Evolutionary conservation across 2,113 vertebrate species (phyloP), one percentile per base, ranked within the genome.

Genomic region (Catharus minimus): DNA sequence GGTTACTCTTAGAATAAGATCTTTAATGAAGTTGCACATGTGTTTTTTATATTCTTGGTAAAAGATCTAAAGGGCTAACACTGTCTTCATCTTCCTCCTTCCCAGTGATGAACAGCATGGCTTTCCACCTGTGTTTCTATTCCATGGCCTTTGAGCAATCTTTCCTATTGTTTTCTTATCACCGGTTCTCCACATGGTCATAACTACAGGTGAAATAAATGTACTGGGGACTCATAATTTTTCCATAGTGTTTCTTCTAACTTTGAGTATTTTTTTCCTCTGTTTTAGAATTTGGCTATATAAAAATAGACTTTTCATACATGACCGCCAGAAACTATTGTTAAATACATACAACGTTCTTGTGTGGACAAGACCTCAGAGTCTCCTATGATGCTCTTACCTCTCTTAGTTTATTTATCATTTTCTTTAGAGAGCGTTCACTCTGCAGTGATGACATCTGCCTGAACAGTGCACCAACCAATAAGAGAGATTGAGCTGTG

Each of bases 31-130:
- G 69, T 52, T 77, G 49, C 17, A 55, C 10, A 3, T 46, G 49
- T 36, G 22, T 20, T 22, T 86, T 79, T 75, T 65, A 20, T 84
- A 56, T 64, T 65, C 17, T 68, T 30, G 13, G 30, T 87, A 20
- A 60, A 76, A 72, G 36, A 39, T 62, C 43, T 28, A 20, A 44
- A 16, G 23, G 6, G 11, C 62, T 58, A 49, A 66, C 24, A 9
- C 12, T 57, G 39, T 72, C 33, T 8, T 53, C 19, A 32, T 71
- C 32, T 49, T 72, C 18, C 21, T 44, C 10, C 1, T 32, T 66
- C 38, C 32, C 43, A 76, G 32, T 0, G 0, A 39, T 22, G 33
- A 75, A 22, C 43, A 58, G 24, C 1, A 2, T 56, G 46, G 26
- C 22, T 76, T 73, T 71, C 53, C 55, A 58, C 44, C 32, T 64